These are phyloP conservation scores for Brachionus manjavacas DNA, from an alignment of 1,140 invertebrate species.

Conservation along the genomic window DNA sequence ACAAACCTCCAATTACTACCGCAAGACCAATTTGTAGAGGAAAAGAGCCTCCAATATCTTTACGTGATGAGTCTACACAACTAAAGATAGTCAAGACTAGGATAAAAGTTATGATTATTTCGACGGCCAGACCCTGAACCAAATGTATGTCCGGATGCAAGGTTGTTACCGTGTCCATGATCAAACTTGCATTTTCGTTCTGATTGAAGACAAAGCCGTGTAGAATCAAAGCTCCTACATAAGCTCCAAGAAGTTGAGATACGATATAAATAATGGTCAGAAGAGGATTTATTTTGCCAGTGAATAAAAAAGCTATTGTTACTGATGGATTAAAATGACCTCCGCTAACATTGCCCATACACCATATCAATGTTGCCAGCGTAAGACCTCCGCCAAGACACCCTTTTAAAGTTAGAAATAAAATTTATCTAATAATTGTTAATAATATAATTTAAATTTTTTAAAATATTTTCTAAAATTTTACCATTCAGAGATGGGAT, in stretches of 20 bases:
- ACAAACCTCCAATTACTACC: slow-evolving; percentile 74
- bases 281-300: slow-evolving; percentile 58
- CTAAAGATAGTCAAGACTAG: slow-evolving; percentile 79
- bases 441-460: no score
- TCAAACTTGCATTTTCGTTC: slow-evolving; percentile 59
- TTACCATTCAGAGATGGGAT: slow-evolving; percentile 16
- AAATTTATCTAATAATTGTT: no score
- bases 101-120: slow-evolving; percentile 79
- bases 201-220: slow-evolving; percentile 54
- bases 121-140: slow-evolving; percentile 72
- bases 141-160: slow-evolving; percentile 45
- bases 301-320: slow-evolving; percentile 67
- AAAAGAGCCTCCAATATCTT: slow-evolving; percentile 74
- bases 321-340: slow-evolving; percentile 85
- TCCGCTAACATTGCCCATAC: slow-evolving; percentile 75
- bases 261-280: slow-evolving; percentile 69
- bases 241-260: slow-evolving; percentile 70
- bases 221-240: slow-evolving; percentile 64
- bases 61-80: slow-evolving; percentile 71
- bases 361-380: slow-evolving; percentile 53
- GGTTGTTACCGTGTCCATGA: slow-evolving; percentile 53
- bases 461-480: neutral
- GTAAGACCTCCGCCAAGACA: slow-evolving; percentile 46
- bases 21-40: slow-evolving; percentile 78
- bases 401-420: neutral